A percentile compares a stretch with the other conserved stretches of the same genome.
phyloP scores from a whole-genome alignment of 2,888 invertebrate species.

The Limnephilus marmoratus region DNA sequence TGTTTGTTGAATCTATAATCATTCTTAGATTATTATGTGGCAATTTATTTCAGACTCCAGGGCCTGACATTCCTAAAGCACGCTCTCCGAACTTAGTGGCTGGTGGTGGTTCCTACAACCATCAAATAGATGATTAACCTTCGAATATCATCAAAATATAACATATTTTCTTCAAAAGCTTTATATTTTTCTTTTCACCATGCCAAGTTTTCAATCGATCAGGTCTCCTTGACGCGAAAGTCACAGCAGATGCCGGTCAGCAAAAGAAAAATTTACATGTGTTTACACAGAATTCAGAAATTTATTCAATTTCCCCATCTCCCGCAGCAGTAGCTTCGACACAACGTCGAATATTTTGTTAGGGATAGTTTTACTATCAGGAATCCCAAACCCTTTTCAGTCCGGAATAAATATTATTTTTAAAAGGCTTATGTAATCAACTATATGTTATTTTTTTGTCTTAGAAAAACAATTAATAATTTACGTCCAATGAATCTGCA shows the following conservation, averaged over 20 bases:
- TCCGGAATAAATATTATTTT: background rate
- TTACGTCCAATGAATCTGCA: background rate
- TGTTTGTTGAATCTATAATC: too few species aligned
- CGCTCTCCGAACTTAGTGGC: too few species aligned
- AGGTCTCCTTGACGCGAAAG: background rate
- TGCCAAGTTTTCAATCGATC: background rate
- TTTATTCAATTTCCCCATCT: constrained; percentile 10
- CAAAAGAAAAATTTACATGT: constrained; percentile 8
- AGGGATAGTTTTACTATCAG: background rate
- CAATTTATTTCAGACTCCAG: too few species aligned
- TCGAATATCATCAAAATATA: background rate
- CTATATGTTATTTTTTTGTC: background rate
- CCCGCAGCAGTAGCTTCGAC: background rate
- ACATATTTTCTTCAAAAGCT: background rate
- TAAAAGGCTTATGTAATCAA: background rate
- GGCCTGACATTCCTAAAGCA: too few species aligned
- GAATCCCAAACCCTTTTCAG: background rate
- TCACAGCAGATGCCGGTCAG: constrained; percentile 16
- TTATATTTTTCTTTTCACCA: background rate
- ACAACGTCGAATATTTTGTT: background rate
- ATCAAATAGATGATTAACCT: background rate
- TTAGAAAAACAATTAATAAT: background rate
- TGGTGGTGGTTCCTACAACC: too few species aligned
- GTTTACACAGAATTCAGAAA: constrained; percentile 23
- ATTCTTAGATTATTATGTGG: too few species aligned